Conservation (phyloP, 2,888 invertebrate species). For the Eulithis testata region DNA sequence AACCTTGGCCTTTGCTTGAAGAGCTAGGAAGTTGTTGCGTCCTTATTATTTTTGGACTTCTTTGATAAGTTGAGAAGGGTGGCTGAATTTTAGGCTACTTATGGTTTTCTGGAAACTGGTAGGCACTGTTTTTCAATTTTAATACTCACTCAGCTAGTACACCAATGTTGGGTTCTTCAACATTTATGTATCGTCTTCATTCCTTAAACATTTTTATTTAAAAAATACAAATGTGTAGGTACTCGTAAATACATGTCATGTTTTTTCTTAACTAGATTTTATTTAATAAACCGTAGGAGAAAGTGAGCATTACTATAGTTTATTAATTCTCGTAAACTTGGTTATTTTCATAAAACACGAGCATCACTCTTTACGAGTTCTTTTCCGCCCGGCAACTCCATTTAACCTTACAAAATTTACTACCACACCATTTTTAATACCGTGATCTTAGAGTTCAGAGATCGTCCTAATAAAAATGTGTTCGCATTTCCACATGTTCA, state of each 20-base stretch:
- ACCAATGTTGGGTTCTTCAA: no score
- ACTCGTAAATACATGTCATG: no score
- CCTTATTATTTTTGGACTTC: slow-evolving; percentile 40
- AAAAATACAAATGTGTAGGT: no score
- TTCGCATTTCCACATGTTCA: slow-evolving; percentile 42
- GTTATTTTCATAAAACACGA: neutral
- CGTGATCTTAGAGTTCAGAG: slow-evolving; percentile 21
- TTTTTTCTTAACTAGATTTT: no score
- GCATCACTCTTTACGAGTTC: neutral
- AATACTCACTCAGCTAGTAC: no score
- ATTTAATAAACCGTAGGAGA: no score
- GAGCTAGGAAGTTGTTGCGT: slow-evolving; percentile 29
- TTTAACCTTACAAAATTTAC: slow-evolving; percentile 24
- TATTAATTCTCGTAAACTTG: neutral
- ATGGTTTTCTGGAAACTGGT: no score
- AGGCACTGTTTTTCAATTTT: no score
- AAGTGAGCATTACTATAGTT: no score
- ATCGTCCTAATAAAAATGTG: slow-evolving; percentile 46
- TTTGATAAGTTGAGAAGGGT: slow-evolving; percentile 36
- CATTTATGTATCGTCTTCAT: no score
- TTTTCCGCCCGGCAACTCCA: neutral
- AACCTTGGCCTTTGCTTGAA: slow-evolving; percentile 35
- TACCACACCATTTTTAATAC: slow-evolving; percentile 28
- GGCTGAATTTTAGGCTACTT: neutral
- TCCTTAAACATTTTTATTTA: no score